phyloP scores from a whole-genome alignment of 2,888 invertebrate species.

The Actias luna region DNA sequence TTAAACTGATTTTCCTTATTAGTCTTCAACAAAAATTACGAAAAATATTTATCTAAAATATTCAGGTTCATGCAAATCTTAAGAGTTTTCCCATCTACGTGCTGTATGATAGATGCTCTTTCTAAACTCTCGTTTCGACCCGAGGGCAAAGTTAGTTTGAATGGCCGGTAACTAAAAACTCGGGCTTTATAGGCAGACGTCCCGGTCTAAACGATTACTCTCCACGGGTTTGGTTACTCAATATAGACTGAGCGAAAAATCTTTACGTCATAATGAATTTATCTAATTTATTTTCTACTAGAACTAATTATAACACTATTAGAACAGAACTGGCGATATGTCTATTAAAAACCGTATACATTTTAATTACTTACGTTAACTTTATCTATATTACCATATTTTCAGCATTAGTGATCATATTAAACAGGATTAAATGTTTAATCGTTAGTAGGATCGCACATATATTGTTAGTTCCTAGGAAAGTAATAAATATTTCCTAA shows the following conservation, averaged over 20 bases:
- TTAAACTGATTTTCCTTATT: not conserved
- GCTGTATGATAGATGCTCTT: constrained; percentile 15
- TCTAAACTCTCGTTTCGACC: constrained; percentile 29
- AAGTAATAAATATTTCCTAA: no score
- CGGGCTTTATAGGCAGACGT: constrained; percentile 46
- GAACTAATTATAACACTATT: not conserved
- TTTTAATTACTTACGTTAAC: no score
- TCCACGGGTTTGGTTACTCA: constrained; percentile 27
- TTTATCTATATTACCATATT: no score
- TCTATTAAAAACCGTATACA: no score
- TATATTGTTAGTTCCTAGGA: no score
- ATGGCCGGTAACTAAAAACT: constrained; percentile 58
- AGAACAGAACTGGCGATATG: not conserved
- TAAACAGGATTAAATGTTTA: no score
- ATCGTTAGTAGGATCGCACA: no score
- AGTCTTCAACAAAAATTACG: not conserved
- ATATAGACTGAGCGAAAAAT: constrained; percentile 19
- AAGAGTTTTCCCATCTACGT: constrained; percentile 4
- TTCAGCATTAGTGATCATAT: no score
- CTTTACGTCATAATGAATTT: not conserved
- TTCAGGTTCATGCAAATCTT: constrained; percentile 8
- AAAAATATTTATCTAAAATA: constrained; percentile 2
- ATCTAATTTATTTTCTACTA: not conserved
- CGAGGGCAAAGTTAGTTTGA: constrained; percentile 39
- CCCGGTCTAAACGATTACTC: constrained; percentile 40